These are phyloP conservation scores for Magallana nippona DNA, from an alignment of 2,888 invertebrate species.

Conservation along the genomic window DNA sequence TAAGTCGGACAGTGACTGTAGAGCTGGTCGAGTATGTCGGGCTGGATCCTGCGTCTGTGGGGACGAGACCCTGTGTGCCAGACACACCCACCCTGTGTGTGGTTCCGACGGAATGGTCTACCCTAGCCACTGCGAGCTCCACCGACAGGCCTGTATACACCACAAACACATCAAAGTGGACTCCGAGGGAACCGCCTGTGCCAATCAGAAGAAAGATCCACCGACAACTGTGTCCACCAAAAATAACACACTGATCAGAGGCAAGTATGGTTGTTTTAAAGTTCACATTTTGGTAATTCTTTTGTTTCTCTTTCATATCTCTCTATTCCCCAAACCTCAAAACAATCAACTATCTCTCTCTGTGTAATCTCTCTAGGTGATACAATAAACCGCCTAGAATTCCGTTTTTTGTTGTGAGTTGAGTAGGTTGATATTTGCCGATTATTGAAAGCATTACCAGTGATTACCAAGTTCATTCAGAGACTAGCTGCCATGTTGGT, in stretches of 20 bases:
- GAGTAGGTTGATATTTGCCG: too few species aligned
- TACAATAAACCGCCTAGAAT: too few species aligned
- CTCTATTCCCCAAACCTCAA: too few species aligned
- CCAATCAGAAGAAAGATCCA: conserved; percentile 18
- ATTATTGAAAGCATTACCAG: too few species aligned
- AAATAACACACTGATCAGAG: not conserved
- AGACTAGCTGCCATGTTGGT: not conserved
- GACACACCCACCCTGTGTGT: conserved; percentile 78
- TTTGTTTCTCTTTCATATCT: too few species aligned
- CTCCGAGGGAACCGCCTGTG: conserved; percentile 60
- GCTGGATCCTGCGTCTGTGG: conserved; percentile 84
- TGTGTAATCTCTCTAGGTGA: too few species aligned
- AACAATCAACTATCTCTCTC: too few species aligned
- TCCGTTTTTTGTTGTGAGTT: too few species aligned
- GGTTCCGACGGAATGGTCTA: conserved; percentile 77
- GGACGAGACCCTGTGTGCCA: conserved; percentile 67
- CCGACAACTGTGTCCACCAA: not conserved
- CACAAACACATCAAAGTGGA: conserved; percentile 74
- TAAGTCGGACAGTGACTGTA: conserved; percentile 84
- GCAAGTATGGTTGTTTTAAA: not conserved
- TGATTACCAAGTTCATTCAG: too few species aligned
- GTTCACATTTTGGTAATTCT: too few species aligned
- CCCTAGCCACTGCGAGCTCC: conserved; percentile 79
- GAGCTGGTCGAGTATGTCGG: conserved; percentile 84
- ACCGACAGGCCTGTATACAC: conserved; percentile 76